Evolutionary conservation across 2,888 invertebrate genomes (phyloP).

Genomic region (Nephrotoma flavescens): DNA sequence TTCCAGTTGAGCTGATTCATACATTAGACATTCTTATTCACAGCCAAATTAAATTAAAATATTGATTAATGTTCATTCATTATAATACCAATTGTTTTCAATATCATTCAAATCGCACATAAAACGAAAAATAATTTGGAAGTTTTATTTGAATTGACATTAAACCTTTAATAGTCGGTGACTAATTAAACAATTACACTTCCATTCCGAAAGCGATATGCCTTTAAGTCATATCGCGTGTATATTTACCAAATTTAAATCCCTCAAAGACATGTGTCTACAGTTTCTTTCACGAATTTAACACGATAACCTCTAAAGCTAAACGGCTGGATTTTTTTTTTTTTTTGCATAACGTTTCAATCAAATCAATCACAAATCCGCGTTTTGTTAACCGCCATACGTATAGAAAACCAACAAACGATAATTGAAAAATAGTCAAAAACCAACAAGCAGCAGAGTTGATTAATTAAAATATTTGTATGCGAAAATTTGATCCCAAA

Average conservation of each 20-base stretch:
- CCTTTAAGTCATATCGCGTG: neutral
- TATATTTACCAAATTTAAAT: neutral
- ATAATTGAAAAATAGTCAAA: neutral
- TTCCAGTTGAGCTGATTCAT: neutral
- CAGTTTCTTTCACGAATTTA: neutral
- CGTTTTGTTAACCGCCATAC: neutral
- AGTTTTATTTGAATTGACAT: neutral
- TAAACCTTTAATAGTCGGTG: neutral
- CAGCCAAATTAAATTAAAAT: neutral
- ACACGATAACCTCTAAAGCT: neutral
- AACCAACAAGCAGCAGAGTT: neutral
- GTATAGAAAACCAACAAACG: neutral
- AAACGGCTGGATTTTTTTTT: neutral
- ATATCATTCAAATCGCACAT: neutral
- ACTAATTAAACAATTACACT: neutral
- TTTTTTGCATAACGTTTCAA: neutral
- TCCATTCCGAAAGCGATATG: neutral
- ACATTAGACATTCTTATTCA: neutral
- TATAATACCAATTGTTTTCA: neutral
- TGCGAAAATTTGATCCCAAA: neutral
- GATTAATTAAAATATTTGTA: neutral
- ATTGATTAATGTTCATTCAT: neutral
- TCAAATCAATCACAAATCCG: neutral
- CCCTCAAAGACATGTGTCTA: neutral
- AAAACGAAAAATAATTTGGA: neutral